Percentiles rank a stretch among this genome's conserved stretches.
Evolutionary conservation across 2,113 vertebrate genomes (phyloP).

Genomic region (Hucho hucho): DNA sequence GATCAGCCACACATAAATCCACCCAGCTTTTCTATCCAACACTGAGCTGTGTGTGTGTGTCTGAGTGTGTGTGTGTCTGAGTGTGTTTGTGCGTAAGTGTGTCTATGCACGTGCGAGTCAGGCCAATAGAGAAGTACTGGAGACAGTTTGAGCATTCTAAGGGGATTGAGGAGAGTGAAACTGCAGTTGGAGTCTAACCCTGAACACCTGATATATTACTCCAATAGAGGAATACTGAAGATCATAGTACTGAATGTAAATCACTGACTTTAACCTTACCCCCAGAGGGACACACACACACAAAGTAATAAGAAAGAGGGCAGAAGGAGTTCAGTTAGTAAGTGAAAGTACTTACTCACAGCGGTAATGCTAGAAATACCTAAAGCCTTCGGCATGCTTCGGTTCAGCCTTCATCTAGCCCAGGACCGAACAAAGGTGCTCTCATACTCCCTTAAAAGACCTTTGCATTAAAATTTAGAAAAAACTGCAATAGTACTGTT

Average conservation of each 20-base stretch:
- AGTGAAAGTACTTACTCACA: neutral
- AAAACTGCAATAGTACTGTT: too few relatives aligned
- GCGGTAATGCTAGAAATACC: neutral
- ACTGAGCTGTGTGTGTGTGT: constrained; percentile 15
- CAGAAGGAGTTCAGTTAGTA: neutral
- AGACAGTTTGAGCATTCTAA: neutral
- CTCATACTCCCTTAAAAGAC: too few relatives aligned
- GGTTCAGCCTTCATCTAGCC: too few relatives aligned
- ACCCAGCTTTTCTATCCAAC: constrained; percentile 36
- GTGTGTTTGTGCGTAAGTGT: neutral
- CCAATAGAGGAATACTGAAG: neutral
- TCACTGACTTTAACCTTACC: neutral
- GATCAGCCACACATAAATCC: constrained; percentile 62
- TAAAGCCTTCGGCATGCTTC: too few relatives aligned
- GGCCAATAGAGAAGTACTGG: neutral
- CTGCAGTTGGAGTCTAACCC: constrained; percentile 29
- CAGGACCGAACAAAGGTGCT: too few relatives aligned
- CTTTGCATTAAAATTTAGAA: too few relatives aligned
- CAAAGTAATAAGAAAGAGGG: neutral
- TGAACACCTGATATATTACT: too few relatives aligned
- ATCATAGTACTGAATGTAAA: constrained; percentile 11
- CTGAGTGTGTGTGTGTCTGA: neutral
- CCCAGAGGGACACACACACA: constrained; percentile 10
- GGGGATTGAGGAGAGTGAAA: constrained; percentile 22
- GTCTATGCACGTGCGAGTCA: neutral